These are phyloP conservation scores for Pyrgus malvae DNA, from an alignment of 2,888 invertebrate species.

Conservation along the genomic window DNA sequence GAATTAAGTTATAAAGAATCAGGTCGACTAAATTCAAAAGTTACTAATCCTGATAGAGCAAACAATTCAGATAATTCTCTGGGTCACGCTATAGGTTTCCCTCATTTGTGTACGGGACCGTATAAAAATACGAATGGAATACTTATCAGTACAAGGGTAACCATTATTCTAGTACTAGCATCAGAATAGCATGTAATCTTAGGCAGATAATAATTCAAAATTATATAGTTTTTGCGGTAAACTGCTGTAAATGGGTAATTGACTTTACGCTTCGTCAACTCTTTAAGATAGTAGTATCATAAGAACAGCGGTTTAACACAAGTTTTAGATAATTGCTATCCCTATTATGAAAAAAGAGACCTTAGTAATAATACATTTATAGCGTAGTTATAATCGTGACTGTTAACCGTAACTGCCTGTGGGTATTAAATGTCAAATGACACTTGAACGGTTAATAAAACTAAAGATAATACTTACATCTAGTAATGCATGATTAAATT, in stretches of 20 bases:
- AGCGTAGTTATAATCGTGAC: neutral
- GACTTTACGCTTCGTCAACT: slow-evolving; percentile 1
- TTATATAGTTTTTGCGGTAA: slow-evolving; percentile 15
- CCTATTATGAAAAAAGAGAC: no score
- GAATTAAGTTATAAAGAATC: no score
- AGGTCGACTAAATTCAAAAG: no score
- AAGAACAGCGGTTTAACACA: neutral
- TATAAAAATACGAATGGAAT: no score
- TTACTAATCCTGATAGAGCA: no score
- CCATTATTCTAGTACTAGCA: neutral
- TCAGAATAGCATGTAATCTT: neutral
- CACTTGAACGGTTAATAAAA: neutral
- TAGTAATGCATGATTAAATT: no score
- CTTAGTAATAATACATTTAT: neutral
- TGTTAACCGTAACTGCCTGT: slow-evolving; percentile 2
- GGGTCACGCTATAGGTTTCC: no score
- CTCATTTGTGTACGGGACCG: no score
- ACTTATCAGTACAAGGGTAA: neutral
- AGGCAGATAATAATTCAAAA: slow-evolving; percentile 5
- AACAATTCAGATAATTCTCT: no score
- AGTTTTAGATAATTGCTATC: no score
- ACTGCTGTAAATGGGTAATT: slow-evolving; percentile 2
- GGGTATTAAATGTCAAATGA: slow-evolving; percentile 18
- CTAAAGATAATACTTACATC: slow-evolving; percentile 6
- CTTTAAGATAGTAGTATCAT: neutral